Base-by-base conservation (phyloP, 2,888 invertebrate species). In the Rhamnusium bicolor region DNA sequence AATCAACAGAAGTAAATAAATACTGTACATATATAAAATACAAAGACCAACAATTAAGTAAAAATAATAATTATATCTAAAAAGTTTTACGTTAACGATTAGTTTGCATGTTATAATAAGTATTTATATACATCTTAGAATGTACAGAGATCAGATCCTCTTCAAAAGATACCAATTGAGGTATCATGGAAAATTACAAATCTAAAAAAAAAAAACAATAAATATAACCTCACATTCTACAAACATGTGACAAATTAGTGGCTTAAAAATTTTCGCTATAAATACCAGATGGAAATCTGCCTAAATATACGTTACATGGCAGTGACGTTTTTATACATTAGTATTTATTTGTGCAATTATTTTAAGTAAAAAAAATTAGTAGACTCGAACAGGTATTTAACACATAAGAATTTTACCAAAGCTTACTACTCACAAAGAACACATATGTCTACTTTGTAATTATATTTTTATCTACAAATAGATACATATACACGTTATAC, bases 281-380 rank as follows among this genome's bases (percentile, higher is more conserved):
- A 72, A 74, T 74, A 74, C 78, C 80, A 84, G 83, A 82, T 85
- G 84, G 83, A 85, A 82, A 83, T 84, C 86, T 86, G 87, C 87
- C 87, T 86, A 86, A 81, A 77, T 79, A 83, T 80, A 83, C 80
- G 83, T 80, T 83, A 84, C 78, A 79, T 87, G 87, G 87, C 87
- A 87, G 87, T 87, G 87, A 85, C 82, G 77, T 82, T 84, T 81
- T 79, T 79, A 78, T 80, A 81, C 78, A 80, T 80, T 77, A 78
- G 76, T 80, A 76, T 73, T 79, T 75, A 80, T 84, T 87, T 87
- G 87, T 87, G 87, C 86, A 80, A 65, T 62, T 71, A 47, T 73
- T 32, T 73, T 56, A 74, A 69, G 51, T 70, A 49, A 72, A 51
- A 68, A n/a, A 47, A 79, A 76, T 71, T 65, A 51, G 32, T 29